Conservation (phyloP, 2,797 vertebrate species). For the Crax fasciolata region DNA sequence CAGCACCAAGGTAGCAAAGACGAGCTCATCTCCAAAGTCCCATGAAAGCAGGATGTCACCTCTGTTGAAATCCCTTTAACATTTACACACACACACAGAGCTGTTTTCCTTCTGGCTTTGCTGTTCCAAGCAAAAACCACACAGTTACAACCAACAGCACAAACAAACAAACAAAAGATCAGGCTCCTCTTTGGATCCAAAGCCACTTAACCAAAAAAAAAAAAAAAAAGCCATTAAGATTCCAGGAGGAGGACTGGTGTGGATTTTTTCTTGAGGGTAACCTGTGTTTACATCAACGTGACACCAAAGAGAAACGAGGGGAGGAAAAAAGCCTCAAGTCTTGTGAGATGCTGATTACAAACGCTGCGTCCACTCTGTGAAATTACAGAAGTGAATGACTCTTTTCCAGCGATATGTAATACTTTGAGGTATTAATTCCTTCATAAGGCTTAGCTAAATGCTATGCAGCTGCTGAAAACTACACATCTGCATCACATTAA, state of each 20-base stretch:
- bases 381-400: background rate
- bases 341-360: background rate
- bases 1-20: fast-evolving
- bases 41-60: fast-evolving
- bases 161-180: background rate
- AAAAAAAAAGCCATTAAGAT: background rate
- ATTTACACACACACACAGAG: background rate
- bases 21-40: background rate
- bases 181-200: background rate
- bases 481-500: conserved; percentile 4
- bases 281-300: background rate
- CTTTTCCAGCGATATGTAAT: conserved; percentile 17
- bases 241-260: background rate
- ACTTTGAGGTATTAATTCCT: background rate
- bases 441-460: background rate
- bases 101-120: background rate
- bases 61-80: background rate
- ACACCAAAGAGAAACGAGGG: background rate
- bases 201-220: background rate
- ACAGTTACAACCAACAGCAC: background rate
- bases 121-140: background rate
- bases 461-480: background rate
- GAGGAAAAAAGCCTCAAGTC: background rate
- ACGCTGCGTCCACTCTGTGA: background rate
- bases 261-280: conserved; percentile 12